Evolutionary conservation across 1,140 invertebrate species (phyloP), one percentile per base, ranked within the genome.

Genomic region (Drosophila sproati): DNA sequence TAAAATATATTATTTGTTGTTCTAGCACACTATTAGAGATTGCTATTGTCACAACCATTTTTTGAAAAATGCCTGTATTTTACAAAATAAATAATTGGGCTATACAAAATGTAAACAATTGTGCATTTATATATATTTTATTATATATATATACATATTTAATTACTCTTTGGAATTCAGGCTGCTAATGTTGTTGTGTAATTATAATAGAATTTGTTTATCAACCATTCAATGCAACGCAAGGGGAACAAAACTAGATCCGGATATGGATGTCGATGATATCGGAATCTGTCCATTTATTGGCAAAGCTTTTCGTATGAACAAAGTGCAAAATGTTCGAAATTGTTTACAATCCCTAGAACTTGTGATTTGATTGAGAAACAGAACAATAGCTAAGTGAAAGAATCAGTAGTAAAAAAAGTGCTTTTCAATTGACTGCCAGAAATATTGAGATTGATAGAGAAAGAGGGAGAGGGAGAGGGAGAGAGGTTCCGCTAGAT

Each of bases 301-400:
- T 87, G 82, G 82, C 82, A 87, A 68, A 56, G 69, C 52, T 69
- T 29, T 51, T 45, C 12, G 32, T 4, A 32, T 51, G 83, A 55
- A 32, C 83, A 87, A 87, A 87, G 83, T 87, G 43, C 82, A 87
- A 57, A 60, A 64, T 70, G 48, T 64, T 77, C 60, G n/a, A 82
- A 82, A 79, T 82, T 86, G 83, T 88, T 86, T 82, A 79, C 80
- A 48, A 83, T 73, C 47, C 47, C 47, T 55, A 88, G 59, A 87
- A 73, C 82, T 87, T 88, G 82, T 87, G 82, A 88, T 80, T 82
- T 67, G 52, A 56, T 74, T 5, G 10, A 60, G 20, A n/a, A 67
- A 37, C 10, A 50, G 51, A 73, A 41, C 52, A 57, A 67, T 52
- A 37, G 48, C 5, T 31, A 37, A 35, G 10, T 45, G 34, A 54